phyloP scores from a whole-genome alignment of 2,113 vertebrate genomes.

The Odontesthes bonariensis region DNA sequence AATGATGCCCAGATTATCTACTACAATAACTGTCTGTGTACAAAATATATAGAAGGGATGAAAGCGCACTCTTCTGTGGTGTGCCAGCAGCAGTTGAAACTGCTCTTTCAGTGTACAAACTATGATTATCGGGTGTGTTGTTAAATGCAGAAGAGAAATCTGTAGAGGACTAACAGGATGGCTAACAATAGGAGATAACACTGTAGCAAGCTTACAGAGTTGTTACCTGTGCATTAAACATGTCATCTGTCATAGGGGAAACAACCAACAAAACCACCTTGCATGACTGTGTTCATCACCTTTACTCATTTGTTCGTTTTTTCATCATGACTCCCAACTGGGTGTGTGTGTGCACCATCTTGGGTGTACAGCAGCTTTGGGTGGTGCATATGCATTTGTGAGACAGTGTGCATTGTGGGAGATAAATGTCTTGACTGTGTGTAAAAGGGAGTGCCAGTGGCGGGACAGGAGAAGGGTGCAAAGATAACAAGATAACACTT shows the following conservation, averaged over 20 bases:
- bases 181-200: background rate
- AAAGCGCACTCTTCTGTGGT: background rate
- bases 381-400: conserved; percentile 44
- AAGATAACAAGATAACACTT: conserved; percentile 67
- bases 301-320: conserved; percentile 21
- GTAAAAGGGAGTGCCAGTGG: conserved; percentile 72
- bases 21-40: background rate
- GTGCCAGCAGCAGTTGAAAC: background rate
- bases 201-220: background rate
- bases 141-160: background rate
- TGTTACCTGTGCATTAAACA: background rate
- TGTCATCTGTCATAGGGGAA: background rate
- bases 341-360: conserved; percentile 39
- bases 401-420: conserved; percentile 66
- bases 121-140: conserved; percentile 3
- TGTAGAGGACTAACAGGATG: background rate
- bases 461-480: conserved; percentile 54
- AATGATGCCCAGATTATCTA: background rate
- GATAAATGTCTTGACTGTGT: conserved; percentile 73
- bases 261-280: background rate
- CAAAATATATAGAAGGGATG: background rate
- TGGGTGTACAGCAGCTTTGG: conserved; percentile 64
- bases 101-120: background rate
- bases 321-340: conserved; percentile 31
- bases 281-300: background rate